These are phyloP conservation scores for Heloderma charlesbogerti DNA, from an alignment of 2,113 vertebrate genomes.

Conservation along the genomic window DNA sequence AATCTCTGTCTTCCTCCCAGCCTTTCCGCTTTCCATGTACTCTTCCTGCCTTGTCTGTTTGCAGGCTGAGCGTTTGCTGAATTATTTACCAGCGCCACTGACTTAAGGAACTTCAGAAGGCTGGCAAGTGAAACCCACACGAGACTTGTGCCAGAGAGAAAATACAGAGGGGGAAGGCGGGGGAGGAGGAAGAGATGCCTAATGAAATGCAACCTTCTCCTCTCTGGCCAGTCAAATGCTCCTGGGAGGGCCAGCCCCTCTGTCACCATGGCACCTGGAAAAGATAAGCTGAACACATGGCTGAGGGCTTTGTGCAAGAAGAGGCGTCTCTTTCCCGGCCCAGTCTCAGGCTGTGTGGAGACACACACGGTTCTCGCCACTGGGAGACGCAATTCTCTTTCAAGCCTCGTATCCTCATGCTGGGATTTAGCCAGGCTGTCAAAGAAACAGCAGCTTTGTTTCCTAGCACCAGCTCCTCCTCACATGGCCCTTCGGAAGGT, in stretches of 20 bases:
- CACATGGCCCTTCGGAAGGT: not conserved
- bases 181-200: not conserved
- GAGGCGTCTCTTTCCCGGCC: not conserved
- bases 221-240: slow-evolving; percentile 5
- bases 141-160: slow-evolving; percentile 18
- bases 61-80: not conserved
- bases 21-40: not conserved
- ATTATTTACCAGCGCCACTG: slow-evolving; percentile 20
- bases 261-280: slow-evolving; percentile 1
- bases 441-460: not conserved
- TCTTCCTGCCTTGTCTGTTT: not conserved
- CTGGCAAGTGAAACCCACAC: slow-evolving; percentile 16
- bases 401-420: not conserved
- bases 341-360: not conserved
- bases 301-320: not conserved
- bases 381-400: not conserved
- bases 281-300: not conserved
- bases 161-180: slow-evolving; percentile 11
- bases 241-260: not conserved
- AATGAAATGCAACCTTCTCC: slow-evolving; percentile 18
- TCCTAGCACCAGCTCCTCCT: not conserved
- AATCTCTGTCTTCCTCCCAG: no score
- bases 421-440: not conserved
- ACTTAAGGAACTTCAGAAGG: not conserved
- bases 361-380: not conserved